A percentile compares a stretch with the other conserved stretches of the same genome.
phyloP scores from a whole-genome alignment of 2,888 invertebrate genomes.

The Tholera decimalis region DNA sequence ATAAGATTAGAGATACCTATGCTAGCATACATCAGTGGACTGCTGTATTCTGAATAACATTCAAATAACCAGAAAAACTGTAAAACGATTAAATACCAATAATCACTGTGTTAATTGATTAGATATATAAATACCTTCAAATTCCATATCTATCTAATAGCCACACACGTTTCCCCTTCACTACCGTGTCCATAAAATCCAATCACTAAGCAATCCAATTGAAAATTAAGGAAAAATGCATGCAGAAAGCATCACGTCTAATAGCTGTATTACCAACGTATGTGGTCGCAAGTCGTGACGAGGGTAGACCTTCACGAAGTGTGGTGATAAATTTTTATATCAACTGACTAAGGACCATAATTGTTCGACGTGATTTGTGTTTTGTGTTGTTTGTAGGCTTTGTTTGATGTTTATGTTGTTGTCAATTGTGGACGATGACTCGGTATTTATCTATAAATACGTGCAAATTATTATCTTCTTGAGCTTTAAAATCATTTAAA shows the following conservation, averaged over 20 bases:
- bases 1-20: background rate
- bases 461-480: too few relatives aligned
- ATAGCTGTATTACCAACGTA: constrained; percentile 32
- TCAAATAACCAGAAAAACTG: too few relatives aligned
- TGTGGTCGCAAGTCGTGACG: constrained; percentile 52
- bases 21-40: background rate
- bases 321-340: constrained; percentile 61
- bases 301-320: constrained; percentile 48
- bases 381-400: constrained; percentile 4
- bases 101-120: constrained; percentile 22
- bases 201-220: constrained; percentile 43
- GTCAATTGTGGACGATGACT: background rate
- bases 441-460: background rate
- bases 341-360: constrained; percentile 42
- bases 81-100: background rate
- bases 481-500: too few relatives aligned
- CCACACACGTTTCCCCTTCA: constrained; percentile 44
- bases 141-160: constrained; percentile 2
- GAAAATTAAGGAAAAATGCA: constrained; percentile 61
- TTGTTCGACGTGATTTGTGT: constrained; percentile 44
- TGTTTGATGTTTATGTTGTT: constrained; percentile 3
- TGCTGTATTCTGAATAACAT: background rate
- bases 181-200: constrained; percentile 46
- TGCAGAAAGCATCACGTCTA: constrained; percentile 45
- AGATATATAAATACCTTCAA: constrained; percentile 2